Evolutionary conservation across 2,888 invertebrate species (phyloP).

Genomic region (Invenusta paracnida): DNA sequence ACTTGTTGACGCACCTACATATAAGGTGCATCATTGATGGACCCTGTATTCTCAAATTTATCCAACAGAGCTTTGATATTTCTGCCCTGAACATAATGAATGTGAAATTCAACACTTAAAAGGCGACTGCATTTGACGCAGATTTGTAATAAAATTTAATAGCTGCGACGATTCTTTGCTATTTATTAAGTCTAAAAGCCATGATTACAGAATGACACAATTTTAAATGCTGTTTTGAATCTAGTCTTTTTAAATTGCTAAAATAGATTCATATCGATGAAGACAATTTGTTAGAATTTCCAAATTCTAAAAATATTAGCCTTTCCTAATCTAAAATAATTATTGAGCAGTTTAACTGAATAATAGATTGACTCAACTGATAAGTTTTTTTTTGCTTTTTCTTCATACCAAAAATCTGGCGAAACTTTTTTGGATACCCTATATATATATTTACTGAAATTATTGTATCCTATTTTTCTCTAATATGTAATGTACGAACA

Average conservation of each 20-base stretch:
- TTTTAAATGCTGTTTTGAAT: background rate
- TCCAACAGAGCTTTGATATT: slow-evolving; percentile 18
- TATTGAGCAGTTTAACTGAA: no score
- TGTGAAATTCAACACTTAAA: slow-evolving; percentile 20
- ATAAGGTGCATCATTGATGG: background rate
- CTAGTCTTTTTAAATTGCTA: no score
- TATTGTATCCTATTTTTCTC: no score
- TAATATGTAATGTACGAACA: no score
- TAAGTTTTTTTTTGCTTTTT: background rate
- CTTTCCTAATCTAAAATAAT: no score
- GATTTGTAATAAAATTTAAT: background rate
- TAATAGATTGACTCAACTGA: no score
- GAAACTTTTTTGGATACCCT: background rate
- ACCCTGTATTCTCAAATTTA: slow-evolving; percentile 11
- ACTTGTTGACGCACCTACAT: background rate
- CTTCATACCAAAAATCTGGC: background rate
- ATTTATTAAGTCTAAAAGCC: slow-evolving; percentile 14
- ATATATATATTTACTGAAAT: background rate
- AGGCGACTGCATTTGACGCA: slow-evolving; percentile 27
- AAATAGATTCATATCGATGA: background rate
- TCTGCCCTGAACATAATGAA: slow-evolving; percentile 30
- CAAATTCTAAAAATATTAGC: background rate
- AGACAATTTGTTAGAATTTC: background rate
- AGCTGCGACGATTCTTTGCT: slow-evolving; percentile 25
- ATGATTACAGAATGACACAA: background rate